Evolutionary conservation across 2,888 invertebrate genomes (phyloP).

Genomic region (Arge pagana): DNA sequence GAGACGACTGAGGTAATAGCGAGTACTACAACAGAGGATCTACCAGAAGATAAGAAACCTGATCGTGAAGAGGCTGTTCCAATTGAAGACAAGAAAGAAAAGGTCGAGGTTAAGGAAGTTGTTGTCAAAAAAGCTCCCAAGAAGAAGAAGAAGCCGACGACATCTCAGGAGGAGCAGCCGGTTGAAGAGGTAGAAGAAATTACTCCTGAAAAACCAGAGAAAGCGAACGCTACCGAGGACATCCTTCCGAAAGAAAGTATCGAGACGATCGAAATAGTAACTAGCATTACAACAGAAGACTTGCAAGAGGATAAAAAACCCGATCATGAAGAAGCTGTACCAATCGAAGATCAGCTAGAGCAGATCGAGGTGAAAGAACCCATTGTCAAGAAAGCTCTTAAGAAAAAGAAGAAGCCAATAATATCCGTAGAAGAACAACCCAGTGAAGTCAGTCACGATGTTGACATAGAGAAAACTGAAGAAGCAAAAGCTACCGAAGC

Average conservation of each 20-base stretch:
- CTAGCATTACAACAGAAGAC: conserved; percentile 15
- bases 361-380: conserved; percentile 23
- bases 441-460: conserved; percentile 45
- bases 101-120: conserved; percentile 49
- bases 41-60: conserved; percentile 27
- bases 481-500: conserved; percentile 30
- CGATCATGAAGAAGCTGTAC: conserved; percentile 27
- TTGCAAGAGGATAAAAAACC: conserved; percentile 29
- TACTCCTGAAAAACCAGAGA: conserved; percentile 29
- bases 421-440: conserved; percentile 32
- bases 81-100: conserved; percentile 41
- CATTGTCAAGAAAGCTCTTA: conserved; percentile 34
- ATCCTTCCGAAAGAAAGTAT: conserved; percentile 20
- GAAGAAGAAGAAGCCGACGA: conserved; percentile 23
- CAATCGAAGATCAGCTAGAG: conserved; percentile 28
- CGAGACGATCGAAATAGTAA: conserved; percentile 20
- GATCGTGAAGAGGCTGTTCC: conserved; percentile 27
- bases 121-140: conserved; percentile 56
- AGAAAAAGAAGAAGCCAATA: conserved; percentile 39
- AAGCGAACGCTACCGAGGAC: conserved; percentile 29
- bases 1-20: conserved; percentile 37
- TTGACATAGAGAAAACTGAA: conserved; percentile 45
- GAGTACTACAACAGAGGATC: conserved; percentile 36
- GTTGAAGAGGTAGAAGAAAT: conserved; percentile 30
- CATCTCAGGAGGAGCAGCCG: conserved; percentile 35